A percentile compares a stretch with the other conserved stretches of the same genome.
Conservation (phyloP, 2,113 vertebrate genomes). For the Gymnobelideus leadbeateri region DNA sequence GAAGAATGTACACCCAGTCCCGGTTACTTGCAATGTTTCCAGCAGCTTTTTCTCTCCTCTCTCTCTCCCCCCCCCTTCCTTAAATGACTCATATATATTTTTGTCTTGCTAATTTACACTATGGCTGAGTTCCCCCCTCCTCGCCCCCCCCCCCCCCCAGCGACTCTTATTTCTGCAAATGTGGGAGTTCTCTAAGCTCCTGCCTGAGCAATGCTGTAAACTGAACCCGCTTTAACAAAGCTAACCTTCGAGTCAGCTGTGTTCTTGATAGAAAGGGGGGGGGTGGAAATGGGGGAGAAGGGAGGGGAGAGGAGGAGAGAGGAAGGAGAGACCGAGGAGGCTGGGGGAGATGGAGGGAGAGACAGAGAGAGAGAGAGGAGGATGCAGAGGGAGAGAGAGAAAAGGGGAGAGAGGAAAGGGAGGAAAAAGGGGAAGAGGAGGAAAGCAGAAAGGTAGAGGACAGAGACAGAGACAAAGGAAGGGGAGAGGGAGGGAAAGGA, state of each 20-base stretch:
- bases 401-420: not conserved
- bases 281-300: not conserved
- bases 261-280: constrained; percentile 13
- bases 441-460: too few species aligned
- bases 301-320: not conserved
- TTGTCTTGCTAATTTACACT: constrained; percentile 59
- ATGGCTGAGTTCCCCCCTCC: constrained; percentile 41
- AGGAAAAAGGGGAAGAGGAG: too few species aligned
- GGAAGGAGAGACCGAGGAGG: not conserved
- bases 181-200: constrained; percentile 65
- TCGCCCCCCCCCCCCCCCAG: not conserved
- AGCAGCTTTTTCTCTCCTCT: constrained; percentile 50
- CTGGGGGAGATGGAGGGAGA: not conserved
- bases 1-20: constrained; percentile 60
- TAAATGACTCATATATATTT: constrained; percentile 76
- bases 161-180: constrained; percentile 65
- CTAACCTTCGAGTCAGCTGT: constrained; percentile 59
- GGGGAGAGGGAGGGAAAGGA: too few species aligned
- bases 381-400: not conserved
- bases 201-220: constrained; percentile 63
- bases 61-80: constrained; percentile 44
- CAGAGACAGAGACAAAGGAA: too few species aligned
- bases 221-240: constrained; percentile 51
- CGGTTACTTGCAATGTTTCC: constrained; percentile 66
- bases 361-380: not conserved